phyloP scores from a whole-genome alignment of 2,113 vertebrate genomes.

The Tachysurus vachellii region DNA sequence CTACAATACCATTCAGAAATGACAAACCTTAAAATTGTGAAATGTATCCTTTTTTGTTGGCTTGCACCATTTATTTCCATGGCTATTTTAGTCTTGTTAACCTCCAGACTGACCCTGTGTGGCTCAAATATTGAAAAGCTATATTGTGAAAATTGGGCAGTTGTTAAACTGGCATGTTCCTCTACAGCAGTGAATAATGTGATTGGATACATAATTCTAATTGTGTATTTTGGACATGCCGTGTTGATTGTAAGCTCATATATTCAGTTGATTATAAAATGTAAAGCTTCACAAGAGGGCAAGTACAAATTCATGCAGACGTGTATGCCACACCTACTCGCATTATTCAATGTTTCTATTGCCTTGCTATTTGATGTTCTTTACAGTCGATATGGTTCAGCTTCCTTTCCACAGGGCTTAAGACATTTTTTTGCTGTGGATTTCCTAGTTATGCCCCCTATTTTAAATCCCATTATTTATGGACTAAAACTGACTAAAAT shows the following conservation, averaged over 20 bases:
- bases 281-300: slow-evolving; percentile 35
- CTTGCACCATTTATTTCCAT: slow-evolving; percentile 36
- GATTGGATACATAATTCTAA: slow-evolving; percentile 31
- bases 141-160: slow-evolving; percentile 48
- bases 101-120: slow-evolving; percentile 37
- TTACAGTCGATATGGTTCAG: slow-evolving; percentile 49
- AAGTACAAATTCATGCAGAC: slow-evolving; percentile 45
- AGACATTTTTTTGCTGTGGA: slow-evolving; percentile 45
- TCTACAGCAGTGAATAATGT: slow-evolving; percentile 40
- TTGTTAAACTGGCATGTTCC: slow-evolving; percentile 44
- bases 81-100: slow-evolving; percentile 13
- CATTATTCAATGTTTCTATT: slow-evolving; percentile 36
- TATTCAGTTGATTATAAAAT: slow-evolving; percentile 28
- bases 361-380: slow-evolving; percentile 52
- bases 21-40: slow-evolving; percentile 34
- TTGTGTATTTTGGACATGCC: slow-evolving; percentile 42
- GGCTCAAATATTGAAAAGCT: slow-evolving; percentile 52
- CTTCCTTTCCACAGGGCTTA: slow-evolving; percentile 30
- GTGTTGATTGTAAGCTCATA: slow-evolving; percentile 45
- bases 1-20: slow-evolving; percentile 49
- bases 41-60: slow-evolving; percentile 44
- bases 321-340: slow-evolving; percentile 39
- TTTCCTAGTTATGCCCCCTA: slow-evolving; percentile 48
- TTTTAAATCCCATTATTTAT: slow-evolving; percentile 56
- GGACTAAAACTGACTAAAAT: slow-evolving; percentile 51